Base-by-base conservation (phyloP, 2,888 invertebrate species). In the Chirona hameri region DNA sequence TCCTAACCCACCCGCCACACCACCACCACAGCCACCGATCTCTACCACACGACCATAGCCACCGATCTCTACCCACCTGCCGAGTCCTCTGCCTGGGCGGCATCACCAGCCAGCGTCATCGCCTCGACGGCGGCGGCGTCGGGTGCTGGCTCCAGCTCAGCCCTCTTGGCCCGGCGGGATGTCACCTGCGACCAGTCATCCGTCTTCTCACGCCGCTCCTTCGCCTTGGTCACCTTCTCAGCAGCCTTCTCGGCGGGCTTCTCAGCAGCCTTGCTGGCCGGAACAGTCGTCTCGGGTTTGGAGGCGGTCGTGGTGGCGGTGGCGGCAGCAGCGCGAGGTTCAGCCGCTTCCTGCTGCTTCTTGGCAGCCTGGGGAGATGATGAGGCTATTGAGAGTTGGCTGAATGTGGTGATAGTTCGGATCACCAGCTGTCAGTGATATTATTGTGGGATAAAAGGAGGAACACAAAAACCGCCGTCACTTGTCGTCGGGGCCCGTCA, bases 131-230 rank as follows among this genome's bases (percentile, higher is more conserved):
- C 39, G 39, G 76, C 76, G 0, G 76, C 76, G 39, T 76, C 76
- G 15, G 76, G 18, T 3, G 76, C 76, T 21, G 76, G 39, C 39
- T 39, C 76, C 24, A 0, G 12, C 39, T 39, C 76, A 7, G 0
- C 21, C 39, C 24, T 31, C 39, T 24, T 18, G 21, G 7, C 24
- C 7, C 39, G 31, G 21, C 15, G 10, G 4, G 39, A 39, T 39
- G 29, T 29, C 76, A 76, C 76, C 76, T 76, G n/a, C 9, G 24
- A 24, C 76, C 76, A 76, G 39, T 76, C 76, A 4, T 76, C 76
- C 5, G 76, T 29, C 76, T 76, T 76, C 12, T 76, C 39, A 7
- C 57, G 21, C 14, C 69, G 29, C 69, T 69, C 60, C n/a, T 60
- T 60, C n/a, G 60, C 7, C 60, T 60, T 60, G n/a, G n/a, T n/a